Evolutionary conservation across 2,888 invertebrate genomes (phyloP).

Genomic region (Leucophenga montana): DNA sequence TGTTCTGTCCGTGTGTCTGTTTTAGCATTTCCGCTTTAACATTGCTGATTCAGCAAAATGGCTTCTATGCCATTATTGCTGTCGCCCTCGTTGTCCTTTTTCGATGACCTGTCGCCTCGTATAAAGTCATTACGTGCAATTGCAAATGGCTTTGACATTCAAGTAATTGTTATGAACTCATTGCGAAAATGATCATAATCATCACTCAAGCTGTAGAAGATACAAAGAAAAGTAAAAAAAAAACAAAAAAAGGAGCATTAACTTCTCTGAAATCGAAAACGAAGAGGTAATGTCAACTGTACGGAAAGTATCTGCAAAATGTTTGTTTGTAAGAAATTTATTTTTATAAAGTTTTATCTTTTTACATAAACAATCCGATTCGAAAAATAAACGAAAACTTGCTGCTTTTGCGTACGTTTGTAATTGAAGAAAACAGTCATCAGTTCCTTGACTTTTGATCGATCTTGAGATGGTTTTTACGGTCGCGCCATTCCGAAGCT

Average conservation of each 20-base stretch:
- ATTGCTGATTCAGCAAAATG: slow-evolving; percentile 20
- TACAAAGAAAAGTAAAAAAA: background rate
- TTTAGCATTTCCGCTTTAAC: background rate
- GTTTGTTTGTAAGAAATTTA: too few relatives aligned
- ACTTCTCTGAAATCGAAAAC: too few relatives aligned
- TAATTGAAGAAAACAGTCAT: too few relatives aligned
- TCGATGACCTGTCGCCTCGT: background rate
- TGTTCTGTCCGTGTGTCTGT: background rate
- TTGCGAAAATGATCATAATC: slow-evolving; percentile 41
- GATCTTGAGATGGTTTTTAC: too few relatives aligned
- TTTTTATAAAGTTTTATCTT: too few relatives aligned
- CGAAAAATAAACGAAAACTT: too few relatives aligned
- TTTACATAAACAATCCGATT: too few relatives aligned
- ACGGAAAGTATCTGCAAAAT: too few relatives aligned
- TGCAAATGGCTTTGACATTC: slow-evolving; percentile 31
- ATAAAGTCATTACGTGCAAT: slow-evolving; percentile 28
- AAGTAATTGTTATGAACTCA: slow-evolving; percentile 62
- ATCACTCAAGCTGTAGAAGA: background rate
- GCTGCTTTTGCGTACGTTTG: too few relatives aligned
- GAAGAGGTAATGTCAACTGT: too few relatives aligned
- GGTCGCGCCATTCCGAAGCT: too few relatives aligned
- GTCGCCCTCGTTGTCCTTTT: background rate
- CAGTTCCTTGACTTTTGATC: too few relatives aligned
- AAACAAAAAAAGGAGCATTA: background rate
- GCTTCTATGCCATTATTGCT: background rate